Evolutionary conservation across 1,140 invertebrate genomes (phyloP), one percentile per base, ranked within the genome.

Genomic region (Leptinotarsa lineolata): DNA sequence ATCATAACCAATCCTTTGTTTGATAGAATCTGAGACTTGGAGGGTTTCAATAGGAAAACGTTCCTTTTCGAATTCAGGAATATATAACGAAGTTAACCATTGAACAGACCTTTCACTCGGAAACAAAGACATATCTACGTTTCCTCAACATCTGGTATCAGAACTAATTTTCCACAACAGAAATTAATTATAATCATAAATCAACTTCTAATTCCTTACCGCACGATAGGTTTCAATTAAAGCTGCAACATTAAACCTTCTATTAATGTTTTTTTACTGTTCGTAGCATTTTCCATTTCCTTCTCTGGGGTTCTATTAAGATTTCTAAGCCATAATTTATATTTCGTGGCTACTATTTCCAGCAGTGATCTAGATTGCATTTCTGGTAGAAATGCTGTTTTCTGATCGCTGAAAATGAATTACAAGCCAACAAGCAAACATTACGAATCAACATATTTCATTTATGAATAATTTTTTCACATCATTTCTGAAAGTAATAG

Each of bases 261-360:
- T 54, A 54, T 54, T 54, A 54, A 54, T 18, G 48, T 54, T 54
- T 54, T 39, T 54, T 54, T 54, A 54, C 48, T 54, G 48, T 54
- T 54, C 48, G 48, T 54, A 54, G 48, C 15, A 54, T 54, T 54
- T 54, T 18, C 48, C 48, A 54, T 54, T 54, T 54, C 48, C 48
- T 54, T 54, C 48, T 54, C n/a, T 15, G 15, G 48, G 48, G n/a
- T 16, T 54, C 48, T 54, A 54, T 54, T 54, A n/a, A 54, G 48
- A 54, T 54, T 54, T 54, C 48, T 54, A 54, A 54, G 16, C 48
- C 48, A 54, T 54, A 15, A 54, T 54, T 54, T n/a, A 54, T 54
- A 54, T 54, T 54, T 54, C 48, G 48, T 54, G 48, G 48, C 3
- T 54, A 54, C n/a, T 54, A 54, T 54, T 54, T 54, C 48, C 48